phyloP scores from a whole-genome alignment of 1,140 invertebrate genomes.

The Dysdera silvatica region DNA sequence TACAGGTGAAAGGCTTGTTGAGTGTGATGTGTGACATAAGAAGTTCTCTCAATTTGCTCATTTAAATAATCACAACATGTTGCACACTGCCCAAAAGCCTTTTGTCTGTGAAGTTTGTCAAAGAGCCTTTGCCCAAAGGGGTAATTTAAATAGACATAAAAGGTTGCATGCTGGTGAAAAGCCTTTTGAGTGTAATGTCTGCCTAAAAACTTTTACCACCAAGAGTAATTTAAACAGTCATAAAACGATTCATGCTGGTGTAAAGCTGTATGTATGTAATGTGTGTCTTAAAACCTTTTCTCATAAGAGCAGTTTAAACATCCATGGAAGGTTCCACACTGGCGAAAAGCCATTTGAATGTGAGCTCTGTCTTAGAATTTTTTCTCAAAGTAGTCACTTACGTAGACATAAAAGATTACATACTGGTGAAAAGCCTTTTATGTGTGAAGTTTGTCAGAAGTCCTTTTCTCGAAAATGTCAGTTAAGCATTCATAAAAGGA shows the following conservation, averaged over 20 bases:
- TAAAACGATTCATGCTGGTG: conserved; percentile 44
- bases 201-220: conserved; percentile 39
- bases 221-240: conserved; percentile 45
- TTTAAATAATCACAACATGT: conserved; percentile 42
- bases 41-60: conserved; percentile 44
- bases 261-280: conserved; percentile 44
- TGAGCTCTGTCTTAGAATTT: too few species aligned
- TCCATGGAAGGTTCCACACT: too few species aligned
- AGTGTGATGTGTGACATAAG: conserved; percentile 43
- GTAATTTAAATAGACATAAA: conserved; percentile 38
- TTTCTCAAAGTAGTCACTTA: too few species aligned
- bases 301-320: conserved; percentile 42
- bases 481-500: too few species aligned
- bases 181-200: conserved; percentile 38
- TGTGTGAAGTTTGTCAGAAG: too few species aligned
- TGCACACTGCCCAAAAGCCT: conserved; percentile 43
- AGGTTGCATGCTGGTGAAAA: conserved; percentile 35
- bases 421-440: too few species aligned
- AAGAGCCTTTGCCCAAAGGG: conserved; percentile 45
- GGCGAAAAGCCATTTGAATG: too few species aligned
- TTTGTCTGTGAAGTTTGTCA: conserved; percentile 46
- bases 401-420: too few species aligned
- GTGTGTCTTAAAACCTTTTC: conserved; percentile 43
- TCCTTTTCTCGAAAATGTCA: too few species aligned
- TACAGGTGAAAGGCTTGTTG: conserved; percentile 45